A percentile compares a stretch with the other conserved stretches of the same genome.
These are phyloP conservation scores for Avahi laniger DNA, from an alignment of 2,797 vertebrate genomes.

Conservation along the genomic window DNA sequence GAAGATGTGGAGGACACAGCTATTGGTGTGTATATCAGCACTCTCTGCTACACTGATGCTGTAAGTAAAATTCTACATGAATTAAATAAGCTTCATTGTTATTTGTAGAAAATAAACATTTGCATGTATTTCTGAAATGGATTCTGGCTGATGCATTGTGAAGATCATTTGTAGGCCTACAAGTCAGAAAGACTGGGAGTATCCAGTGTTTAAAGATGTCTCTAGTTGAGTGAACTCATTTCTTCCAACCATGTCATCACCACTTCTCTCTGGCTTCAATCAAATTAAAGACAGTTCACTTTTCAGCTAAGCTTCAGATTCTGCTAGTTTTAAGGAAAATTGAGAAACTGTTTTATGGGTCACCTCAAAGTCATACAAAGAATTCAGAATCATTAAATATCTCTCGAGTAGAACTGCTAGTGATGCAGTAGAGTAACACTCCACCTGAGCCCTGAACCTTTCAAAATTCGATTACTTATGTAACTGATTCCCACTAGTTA, in stretches of 20 bases:
- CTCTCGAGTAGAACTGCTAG: neutral
- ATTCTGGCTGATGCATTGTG: neutral
- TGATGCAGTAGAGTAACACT: neutral
- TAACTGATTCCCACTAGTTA: neutral
- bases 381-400: neutral
- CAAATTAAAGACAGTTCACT: constrained; percentile 32
- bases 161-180: neutral
- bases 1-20: neutral
- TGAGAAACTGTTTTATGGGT: constrained; percentile 17
- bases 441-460: neutral
- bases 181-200: neutral
- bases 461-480: neutral
- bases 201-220: neutral
- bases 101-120: neutral
- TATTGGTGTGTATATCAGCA: neutral
- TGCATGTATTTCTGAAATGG: neutral
- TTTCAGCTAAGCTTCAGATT: neutral
- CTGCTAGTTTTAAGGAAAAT: constrained; percentile 28
- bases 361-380: neutral
- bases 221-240: neutral
- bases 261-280: neutral
- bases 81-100: neutral
- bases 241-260: neutral
- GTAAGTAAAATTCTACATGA: neutral
- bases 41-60: neutral